phyloP scores from a whole-genome alignment of 2,113 vertebrate species.

The Uria lomvia region DNA sequence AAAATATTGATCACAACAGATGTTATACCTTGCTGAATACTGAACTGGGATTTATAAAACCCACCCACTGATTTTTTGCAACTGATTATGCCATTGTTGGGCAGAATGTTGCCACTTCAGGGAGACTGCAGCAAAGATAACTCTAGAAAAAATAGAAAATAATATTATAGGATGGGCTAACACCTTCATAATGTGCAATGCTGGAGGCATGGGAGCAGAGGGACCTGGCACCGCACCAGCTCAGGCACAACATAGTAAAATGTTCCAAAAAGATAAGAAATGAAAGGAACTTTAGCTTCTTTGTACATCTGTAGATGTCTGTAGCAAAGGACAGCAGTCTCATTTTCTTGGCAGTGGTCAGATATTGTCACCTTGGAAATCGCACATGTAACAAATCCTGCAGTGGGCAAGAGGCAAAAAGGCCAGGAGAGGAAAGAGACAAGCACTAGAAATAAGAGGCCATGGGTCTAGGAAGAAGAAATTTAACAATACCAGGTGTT shows the following conservation, averaged over 20 bases:
- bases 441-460: not conserved
- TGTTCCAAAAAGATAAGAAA: not conserved
- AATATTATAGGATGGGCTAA: not conserved
- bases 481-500: not conserved
- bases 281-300: not conserved
- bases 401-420: not conserved
- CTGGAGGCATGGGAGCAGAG: not conserved
- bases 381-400: rapidly evolving
- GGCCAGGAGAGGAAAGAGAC: not conserved
- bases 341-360: not conserved
- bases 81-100: not conserved
- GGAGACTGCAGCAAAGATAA: not conserved
- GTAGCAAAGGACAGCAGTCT: not conserved
- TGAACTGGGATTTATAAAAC: not conserved
- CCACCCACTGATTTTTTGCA: not conserved
- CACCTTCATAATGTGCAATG: not conserved
- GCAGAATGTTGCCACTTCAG: not conserved
- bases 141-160: not conserved
- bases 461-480: not conserved
- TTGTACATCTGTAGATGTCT: not conserved
- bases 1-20: constrained; percentile 26
- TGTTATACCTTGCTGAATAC: not conserved
- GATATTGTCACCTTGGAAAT: not conserved
- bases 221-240: not conserved
- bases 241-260: not conserved